phyloP scores from a whole-genome alignment of 2,888 invertebrate species.

The Lagria hirta region DNA sequence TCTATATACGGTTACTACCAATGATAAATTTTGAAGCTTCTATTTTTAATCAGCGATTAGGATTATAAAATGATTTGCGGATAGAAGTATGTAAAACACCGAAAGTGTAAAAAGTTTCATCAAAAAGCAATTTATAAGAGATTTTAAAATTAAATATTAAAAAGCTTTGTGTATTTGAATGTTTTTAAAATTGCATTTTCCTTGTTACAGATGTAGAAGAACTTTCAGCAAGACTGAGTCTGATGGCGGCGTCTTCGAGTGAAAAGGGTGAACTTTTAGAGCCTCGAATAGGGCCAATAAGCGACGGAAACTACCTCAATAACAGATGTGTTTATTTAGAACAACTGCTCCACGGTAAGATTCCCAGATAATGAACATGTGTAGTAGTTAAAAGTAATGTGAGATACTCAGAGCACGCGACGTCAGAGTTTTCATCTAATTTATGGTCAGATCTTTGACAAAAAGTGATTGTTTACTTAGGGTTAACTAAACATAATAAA shows the following conservation, averaged over 20 bases:
- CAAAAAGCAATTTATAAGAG: too few relatives aligned
- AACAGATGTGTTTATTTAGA: conserved; percentile 60
- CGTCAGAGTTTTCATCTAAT: conserved; percentile 15
- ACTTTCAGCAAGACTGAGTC: conserved; percentile 67
- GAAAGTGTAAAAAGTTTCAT: too few relatives aligned
- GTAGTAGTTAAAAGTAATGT: conserved; percentile 26
- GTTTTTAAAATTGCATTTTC: conserved; percentile 3
- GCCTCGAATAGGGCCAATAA: conserved; percentile 51
- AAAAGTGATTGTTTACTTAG: too few relatives aligned
- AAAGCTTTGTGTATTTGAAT: too few relatives aligned
- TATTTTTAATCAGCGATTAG: too few relatives aligned
- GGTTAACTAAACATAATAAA: too few relatives aligned
- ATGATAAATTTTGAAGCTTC: too few relatives aligned
- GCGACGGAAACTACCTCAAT: conserved; percentile 56
- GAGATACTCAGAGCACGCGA: conserved; percentile 24
- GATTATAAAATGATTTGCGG: too few relatives aligned
- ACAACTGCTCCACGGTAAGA: conserved; percentile 58
- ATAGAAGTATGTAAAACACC: too few relatives aligned
- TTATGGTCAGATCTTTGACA: conserved; percentile 4
- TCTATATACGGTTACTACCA: too few relatives aligned
- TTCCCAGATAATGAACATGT: conserved; percentile 28
- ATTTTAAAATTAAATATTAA: too few relatives aligned
- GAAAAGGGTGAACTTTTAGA: conserved; percentile 55
- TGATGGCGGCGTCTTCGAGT: conserved; percentile 60
- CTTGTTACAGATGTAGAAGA: conserved; percentile 68